A percentile compares a stretch with the other conserved stretches of the same genome.
Evolutionary conservation across 2,888 invertebrate species (phyloP).

Genomic region (Sepioteuthis lessoniana): DNA sequence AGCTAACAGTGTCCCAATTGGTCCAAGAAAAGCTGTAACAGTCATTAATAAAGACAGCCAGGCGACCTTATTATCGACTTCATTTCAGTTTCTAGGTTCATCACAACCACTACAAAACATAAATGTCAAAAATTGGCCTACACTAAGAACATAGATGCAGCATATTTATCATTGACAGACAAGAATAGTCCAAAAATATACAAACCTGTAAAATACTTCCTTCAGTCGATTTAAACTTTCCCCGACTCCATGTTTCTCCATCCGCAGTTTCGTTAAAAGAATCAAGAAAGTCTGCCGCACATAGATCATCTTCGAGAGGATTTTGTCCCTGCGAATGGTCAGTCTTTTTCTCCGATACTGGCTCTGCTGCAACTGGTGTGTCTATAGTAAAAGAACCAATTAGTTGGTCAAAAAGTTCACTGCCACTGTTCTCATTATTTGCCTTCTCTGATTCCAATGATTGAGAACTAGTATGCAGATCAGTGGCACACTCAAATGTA

Average conservation of each 20-base stretch:
- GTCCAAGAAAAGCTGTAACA: no score
- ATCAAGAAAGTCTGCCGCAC: background rate
- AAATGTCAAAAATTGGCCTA: no score
- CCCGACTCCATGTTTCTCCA: slow-evolving; percentile 54
- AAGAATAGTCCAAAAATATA: background rate
- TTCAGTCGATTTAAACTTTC: slow-evolving; percentile 50
- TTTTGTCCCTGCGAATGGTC: no score
- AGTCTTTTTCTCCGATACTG: background rate
- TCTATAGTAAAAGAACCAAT: background rate
- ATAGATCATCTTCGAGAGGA: background rate
- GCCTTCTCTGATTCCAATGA: background rate
- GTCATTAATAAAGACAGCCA: no score
- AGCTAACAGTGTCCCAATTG: no score
- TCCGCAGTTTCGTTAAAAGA: slow-evolving; percentile 34
- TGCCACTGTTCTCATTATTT: background rate
- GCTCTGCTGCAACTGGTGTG: background rate
- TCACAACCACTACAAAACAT: no score
- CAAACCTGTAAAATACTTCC: slow-evolving; percentile 53
- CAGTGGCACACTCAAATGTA: background rate
- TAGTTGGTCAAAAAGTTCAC: background rate
- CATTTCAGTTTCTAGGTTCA: no score
- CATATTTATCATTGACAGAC: no score
- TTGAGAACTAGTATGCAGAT: background rate
- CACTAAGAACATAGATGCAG: no score
- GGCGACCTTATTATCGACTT: no score